Conservation (phyloP, 2,888 invertebrate genomes). For the Orthonevra nobilis region DNA sequence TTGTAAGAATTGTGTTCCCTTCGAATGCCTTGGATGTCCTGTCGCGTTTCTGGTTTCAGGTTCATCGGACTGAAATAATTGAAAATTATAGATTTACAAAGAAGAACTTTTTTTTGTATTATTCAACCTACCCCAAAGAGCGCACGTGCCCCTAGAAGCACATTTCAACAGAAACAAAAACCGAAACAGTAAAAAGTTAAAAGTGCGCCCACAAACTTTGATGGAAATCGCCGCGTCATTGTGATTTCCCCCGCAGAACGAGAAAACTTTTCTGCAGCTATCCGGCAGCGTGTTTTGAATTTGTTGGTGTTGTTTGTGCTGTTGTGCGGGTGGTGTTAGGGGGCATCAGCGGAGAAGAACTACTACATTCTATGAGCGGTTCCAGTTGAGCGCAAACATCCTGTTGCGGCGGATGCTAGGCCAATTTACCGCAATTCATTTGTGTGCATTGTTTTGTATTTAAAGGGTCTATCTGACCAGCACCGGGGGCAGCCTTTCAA, state of each 20-base stretch:
- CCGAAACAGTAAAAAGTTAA: background rate
- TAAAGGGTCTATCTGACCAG: no score
- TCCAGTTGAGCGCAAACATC: conserved; percentile 65
- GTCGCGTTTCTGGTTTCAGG: conserved; percentile 72
- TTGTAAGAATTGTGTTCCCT: conserved; percentile 29
- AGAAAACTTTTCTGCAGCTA: conserved; percentile 8
- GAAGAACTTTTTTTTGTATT: conserved; percentile 7
- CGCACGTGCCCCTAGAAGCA: background rate
- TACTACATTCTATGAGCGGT: conserved; percentile 46
- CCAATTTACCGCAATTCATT: conserved; percentile 69
- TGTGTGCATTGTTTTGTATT: conserved; percentile 56
- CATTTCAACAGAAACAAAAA: conserved; percentile 6
- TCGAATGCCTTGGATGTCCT: conserved; percentile 6
- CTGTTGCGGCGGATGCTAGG: conserved; percentile 68
- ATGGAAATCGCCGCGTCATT: background rate
- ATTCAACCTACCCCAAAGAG: conserved; percentile 2
- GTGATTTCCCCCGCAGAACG: background rate
- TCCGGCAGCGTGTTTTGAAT: conserved; percentile 9
- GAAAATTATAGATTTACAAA: conserved; percentile 67
- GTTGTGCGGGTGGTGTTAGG: background rate
- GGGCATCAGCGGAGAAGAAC: no score
- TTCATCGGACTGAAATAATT: conserved; percentile 75
- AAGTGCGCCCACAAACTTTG: conserved; percentile 3
- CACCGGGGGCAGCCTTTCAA: no score
- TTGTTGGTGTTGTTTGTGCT: background rate